phyloP scores from a whole-genome alignment of 2,113 vertebrate genomes.

The Alligator sinensis region DNA sequence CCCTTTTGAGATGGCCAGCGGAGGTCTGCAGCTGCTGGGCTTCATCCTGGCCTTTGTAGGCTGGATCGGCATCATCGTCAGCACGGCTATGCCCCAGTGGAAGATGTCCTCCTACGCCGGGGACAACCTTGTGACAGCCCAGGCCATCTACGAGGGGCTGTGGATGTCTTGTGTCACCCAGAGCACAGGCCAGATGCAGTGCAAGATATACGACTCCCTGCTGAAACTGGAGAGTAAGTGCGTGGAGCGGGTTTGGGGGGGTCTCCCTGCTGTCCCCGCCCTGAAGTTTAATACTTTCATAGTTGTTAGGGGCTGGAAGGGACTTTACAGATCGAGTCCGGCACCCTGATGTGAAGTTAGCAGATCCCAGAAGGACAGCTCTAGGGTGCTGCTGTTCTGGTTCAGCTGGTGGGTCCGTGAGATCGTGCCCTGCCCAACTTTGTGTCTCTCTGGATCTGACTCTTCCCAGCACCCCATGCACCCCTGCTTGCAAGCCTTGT shows the following conservation, averaged over 20 bases:
- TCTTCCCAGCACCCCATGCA: background rate
- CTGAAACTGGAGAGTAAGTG: conserved; percentile 88
- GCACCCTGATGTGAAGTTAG: no score
- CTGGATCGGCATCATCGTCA: conserved; percentile 81
- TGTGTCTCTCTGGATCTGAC: background rate
- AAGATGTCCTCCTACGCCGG: conserved; percentile 85
- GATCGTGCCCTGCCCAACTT: background rate
- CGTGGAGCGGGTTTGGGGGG: no score
- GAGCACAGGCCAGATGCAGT: conserved; percentile 84
- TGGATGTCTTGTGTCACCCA: conserved; percentile 93
- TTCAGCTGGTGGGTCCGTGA: background rate
- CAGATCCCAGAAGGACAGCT: no score
- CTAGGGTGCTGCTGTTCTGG: no score
- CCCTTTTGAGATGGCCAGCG: conserved; percentile 83
- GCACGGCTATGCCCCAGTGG: conserved; percentile 90
- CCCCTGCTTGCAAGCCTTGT: no score
- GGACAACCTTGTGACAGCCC: conserved; percentile 90
- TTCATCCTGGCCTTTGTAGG: conserved; percentile 87
- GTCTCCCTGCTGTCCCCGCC: background rate
- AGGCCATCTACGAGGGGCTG: conserved; percentile 88
- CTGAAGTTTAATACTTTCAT: no score
- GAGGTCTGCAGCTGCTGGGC: conserved; percentile 87
- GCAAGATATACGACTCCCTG: conserved; percentile 84
- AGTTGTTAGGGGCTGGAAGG: no score
- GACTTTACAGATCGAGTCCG: no score